These are phyloP conservation scores for Sycophila sp. DNA, from an alignment of 1,140 invertebrate genomes.

Conservation along the genomic window DNA sequence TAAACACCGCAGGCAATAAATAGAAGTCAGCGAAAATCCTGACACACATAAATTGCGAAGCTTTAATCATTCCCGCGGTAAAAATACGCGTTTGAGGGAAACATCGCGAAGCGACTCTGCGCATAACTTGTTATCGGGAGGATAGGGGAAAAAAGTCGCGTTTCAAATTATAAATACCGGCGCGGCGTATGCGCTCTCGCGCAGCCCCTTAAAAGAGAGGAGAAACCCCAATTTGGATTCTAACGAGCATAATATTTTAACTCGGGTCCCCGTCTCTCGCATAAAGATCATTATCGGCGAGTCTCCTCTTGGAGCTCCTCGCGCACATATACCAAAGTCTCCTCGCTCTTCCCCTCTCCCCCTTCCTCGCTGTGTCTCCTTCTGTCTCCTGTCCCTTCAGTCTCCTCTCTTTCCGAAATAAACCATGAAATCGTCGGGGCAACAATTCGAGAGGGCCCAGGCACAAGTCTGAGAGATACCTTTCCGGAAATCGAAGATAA, in stretches of 20 bases:
- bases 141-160: constrained; percentile 51
- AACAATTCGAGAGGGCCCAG: neutral
- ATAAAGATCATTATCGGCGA: constrained; percentile 61
- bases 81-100: no score
- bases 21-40: no score
- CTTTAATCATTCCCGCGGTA: no score
- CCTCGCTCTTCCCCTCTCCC: constrained; percentile 5
- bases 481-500: constrained; percentile 37
- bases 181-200: constrained; percentile 31
- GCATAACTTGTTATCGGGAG: no score
- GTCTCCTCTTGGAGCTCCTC: constrained; percentile 16
- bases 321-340: constrained; percentile 21
- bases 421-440: constrained; percentile 27
- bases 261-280: constrained; percentile 43
- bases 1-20: no score
- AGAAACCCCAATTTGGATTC: constrained; percentile 58
- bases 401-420: constrained; percentile 26
- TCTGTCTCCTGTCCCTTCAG: constrained; percentile 29
- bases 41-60: no score
- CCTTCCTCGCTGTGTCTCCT: constrained; percentile 23
- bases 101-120: no score
- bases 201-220: constrained; percentile 38
- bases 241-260: constrained; percentile 61
- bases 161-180: constrained; percentile 55
- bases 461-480: constrained; percentile 17